phyloP scores from a whole-genome alignment of 2,113 vertebrate species.

The Trichomycterus rosablanca region DNA sequence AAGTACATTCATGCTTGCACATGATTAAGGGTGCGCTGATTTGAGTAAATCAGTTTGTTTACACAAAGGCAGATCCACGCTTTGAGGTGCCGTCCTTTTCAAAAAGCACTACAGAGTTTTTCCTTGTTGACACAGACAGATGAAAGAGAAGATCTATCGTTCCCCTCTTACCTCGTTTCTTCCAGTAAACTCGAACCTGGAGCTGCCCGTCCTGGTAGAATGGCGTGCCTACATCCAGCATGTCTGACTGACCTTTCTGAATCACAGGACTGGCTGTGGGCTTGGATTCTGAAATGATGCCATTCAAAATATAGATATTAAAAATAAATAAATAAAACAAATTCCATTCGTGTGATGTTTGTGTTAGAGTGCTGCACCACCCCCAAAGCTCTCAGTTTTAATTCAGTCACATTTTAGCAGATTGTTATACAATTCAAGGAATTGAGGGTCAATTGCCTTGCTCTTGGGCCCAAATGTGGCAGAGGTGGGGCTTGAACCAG shows the following conservation, averaged over 20 bases:
- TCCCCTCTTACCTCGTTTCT: constrained; percentile 71
- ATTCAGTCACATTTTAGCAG: too few species aligned
- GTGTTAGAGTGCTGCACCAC: too few species aligned
- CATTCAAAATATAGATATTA: constrained; percentile 14
- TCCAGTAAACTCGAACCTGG: constrained; percentile 87
- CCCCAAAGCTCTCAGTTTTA: too few species aligned
- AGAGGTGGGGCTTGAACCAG: too few species aligned
- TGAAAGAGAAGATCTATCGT: constrained; percentile 4
- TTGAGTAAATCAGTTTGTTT: constrained; percentile 29
- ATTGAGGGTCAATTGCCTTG: too few species aligned
- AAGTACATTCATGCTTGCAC: constrained; percentile 19
- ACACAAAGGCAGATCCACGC: constrained; percentile 15
- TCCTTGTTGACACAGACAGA: not conserved
- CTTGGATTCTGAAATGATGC: not conserved
- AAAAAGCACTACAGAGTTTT: constrained; percentile 4
- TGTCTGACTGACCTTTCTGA: constrained; percentile 56
- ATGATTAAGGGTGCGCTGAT: constrained; percentile 5
- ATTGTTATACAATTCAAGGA: too few species aligned
- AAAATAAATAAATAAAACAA: constrained; percentile 2
- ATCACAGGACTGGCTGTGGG: constrained; percentile 47
- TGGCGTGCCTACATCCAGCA: constrained; percentile 79
- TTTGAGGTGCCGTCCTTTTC: constrained; percentile 2
- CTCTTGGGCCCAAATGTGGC: too few species aligned
- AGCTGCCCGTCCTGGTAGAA: constrained; percentile 86
- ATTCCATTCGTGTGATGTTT: too few species aligned